Percentiles rank a stretch among this genome's conserved stretches.
These are phyloP conservation scores for Eristalis arbustorum DNA, from an alignment of 2,888 invertebrate genomes.

Conservation along the genomic window DNA sequence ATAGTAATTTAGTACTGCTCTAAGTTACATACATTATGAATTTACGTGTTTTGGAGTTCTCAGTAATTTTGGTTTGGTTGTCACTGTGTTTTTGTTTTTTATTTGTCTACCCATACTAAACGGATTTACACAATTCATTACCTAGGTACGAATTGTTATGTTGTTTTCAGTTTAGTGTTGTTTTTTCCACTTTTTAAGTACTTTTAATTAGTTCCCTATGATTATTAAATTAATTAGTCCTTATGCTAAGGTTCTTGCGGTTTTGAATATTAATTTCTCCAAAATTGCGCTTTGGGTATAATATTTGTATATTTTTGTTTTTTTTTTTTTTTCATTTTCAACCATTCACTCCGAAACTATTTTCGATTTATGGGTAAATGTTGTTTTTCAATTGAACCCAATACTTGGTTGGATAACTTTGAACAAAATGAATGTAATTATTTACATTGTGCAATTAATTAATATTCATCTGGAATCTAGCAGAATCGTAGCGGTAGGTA, in stretches of 20 bases:
- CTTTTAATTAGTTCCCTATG: constrained; percentile 53
- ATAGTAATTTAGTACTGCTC: constrained; percentile 62
- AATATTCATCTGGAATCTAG: neutral
- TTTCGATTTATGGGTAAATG: constrained; percentile 30
- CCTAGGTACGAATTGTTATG: constrained; percentile 59
- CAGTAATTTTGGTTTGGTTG: constrained; percentile 24
- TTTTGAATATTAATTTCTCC: constrained; percentile 39
- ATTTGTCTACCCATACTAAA: constrained; percentile 11
- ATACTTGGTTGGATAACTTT: neutral
- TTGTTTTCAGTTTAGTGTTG: neutral
- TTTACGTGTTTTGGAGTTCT: constrained; percentile 34
- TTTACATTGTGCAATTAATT: constrained; percentile 63
- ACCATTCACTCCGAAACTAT: constrained; percentile 41
- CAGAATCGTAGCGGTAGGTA: neutral
- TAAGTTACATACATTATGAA: constrained; percentile 61
- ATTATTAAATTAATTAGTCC: constrained; percentile 51
- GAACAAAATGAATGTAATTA: constrained; percentile 40
- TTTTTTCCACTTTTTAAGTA: constrained; percentile 20
- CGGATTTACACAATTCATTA: constrained; percentile 61
- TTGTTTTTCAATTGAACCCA: constrained; percentile 22
- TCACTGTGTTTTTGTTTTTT: neutral
- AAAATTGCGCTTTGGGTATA: constrained; percentile 41
- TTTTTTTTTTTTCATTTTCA: neutral
- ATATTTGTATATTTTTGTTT: constrained; percentile 15
- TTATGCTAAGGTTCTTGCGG: constrained; percentile 36